Conservation (phyloP, 2,113 vertebrate species). For the Columbina picui region DNA sequence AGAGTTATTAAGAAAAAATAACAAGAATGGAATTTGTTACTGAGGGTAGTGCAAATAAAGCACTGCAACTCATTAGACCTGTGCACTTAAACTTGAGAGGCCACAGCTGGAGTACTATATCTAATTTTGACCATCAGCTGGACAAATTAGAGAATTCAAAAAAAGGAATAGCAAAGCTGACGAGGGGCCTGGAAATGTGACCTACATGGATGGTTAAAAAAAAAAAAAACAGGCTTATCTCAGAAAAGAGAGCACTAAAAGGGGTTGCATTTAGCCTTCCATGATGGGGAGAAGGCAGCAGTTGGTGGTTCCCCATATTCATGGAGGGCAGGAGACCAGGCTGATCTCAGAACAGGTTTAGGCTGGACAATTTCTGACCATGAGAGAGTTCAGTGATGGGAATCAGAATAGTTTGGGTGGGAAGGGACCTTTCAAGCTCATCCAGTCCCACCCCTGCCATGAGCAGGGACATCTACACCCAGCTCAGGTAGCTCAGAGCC, state of each 20-base stretch:
- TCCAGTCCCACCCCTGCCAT: no score
- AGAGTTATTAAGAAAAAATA: conserved; percentile 12
- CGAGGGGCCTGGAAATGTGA: neutral
- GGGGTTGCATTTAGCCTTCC: neutral
- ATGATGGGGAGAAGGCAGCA: rapidly evolving
- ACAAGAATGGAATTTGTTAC: neutral
- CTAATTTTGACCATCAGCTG: neutral
- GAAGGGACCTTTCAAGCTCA: no score
- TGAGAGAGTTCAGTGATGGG: neutral
- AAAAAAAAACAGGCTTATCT: neutral
- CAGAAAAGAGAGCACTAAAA: neutral
- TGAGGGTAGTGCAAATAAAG: neutral
- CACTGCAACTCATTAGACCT: neutral
- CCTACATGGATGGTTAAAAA: neutral
- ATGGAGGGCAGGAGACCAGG: rapidly evolving
- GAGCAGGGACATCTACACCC: no score
- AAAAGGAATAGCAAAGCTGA: neutral
- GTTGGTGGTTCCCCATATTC: rapidly evolving
- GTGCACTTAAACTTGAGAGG: neutral
- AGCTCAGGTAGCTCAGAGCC: no score
- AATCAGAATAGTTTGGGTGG: neutral
- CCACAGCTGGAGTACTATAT: neutral
- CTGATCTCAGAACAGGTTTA: rapidly evolving
- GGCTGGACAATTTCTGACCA: neutral
- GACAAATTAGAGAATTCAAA: neutral